Conservation (phyloP, 2,113 vertebrate genomes). For the Trochalopteron elliotii region DNA sequence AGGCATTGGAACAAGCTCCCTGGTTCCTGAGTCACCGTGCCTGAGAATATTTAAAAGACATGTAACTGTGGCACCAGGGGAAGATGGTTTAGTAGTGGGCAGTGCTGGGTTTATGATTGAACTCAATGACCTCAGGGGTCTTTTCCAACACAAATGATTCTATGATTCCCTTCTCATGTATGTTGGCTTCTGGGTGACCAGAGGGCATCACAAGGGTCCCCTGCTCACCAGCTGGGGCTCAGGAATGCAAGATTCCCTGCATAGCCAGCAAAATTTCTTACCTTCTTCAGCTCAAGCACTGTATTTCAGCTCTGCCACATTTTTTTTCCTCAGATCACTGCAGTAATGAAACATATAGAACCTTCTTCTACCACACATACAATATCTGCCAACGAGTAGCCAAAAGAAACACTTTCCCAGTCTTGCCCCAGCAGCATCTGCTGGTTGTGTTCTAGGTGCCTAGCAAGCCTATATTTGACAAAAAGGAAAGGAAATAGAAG, state of each 20-base stretch:
- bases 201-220: fast-evolving
- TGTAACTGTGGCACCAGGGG: neutral
- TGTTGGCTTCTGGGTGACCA: neutral
- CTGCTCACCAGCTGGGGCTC: neutral
- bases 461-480: neutral
- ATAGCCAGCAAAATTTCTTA: neutral
- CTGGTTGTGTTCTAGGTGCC: neutral
- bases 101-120: neutral
- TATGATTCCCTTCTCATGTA: neutral
- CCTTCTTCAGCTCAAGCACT: neutral
- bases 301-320: neutral
- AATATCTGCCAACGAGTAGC: neutral
- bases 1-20: neutral
- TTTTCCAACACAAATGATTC: neutral
- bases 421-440: neutral
- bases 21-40: neutral
- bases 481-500: neutral
- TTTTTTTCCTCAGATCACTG: neutral
- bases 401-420: neutral
- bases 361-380: neutral
- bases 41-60: neutral
- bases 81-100: neutral
- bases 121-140: neutral
- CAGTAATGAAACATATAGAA: neutral
- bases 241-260: neutral